Conservation (phyloP, 2,797 vertebrate genomes). For the Dipus sagitta region DNA sequence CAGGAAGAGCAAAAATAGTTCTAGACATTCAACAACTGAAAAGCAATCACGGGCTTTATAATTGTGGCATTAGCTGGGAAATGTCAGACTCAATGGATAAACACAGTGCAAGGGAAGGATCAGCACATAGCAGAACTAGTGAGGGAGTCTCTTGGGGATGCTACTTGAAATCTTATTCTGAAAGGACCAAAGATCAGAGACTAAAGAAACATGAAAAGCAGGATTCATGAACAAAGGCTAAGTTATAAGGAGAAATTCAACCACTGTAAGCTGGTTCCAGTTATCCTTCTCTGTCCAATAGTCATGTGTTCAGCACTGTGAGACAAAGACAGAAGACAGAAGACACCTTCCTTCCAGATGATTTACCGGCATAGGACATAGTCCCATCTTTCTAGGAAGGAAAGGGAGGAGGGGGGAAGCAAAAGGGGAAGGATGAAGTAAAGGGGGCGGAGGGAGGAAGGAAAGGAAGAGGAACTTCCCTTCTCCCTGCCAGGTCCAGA, state of each 20-base stretch:
- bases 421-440: too few relatives aligned
- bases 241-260: background rate
- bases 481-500: background rate
- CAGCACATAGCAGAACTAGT: too few relatives aligned
- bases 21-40: background rate
- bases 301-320: background rate
- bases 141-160: background rate
- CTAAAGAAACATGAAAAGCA: background rate
- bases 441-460: too few relatives aligned
- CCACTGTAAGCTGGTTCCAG: background rate
- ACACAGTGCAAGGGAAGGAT: background rate
- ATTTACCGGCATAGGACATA: too few relatives aligned
- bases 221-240: background rate
- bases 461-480: background rate
- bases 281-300: background rate
- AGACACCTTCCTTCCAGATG: too few relatives aligned
- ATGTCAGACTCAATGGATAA: background rate
- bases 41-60: background rate
- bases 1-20: background rate
- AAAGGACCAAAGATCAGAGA: background rate
- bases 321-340: background rate
- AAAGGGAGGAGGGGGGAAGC: background rate
- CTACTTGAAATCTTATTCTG: background rate
- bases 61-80: background rate
- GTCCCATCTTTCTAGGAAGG: too few relatives aligned